These are phyloP conservation scores for Microcebus griseorufus DNA, from an alignment of 2,113 vertebrate genomes.

Conservation along the genomic window DNA sequence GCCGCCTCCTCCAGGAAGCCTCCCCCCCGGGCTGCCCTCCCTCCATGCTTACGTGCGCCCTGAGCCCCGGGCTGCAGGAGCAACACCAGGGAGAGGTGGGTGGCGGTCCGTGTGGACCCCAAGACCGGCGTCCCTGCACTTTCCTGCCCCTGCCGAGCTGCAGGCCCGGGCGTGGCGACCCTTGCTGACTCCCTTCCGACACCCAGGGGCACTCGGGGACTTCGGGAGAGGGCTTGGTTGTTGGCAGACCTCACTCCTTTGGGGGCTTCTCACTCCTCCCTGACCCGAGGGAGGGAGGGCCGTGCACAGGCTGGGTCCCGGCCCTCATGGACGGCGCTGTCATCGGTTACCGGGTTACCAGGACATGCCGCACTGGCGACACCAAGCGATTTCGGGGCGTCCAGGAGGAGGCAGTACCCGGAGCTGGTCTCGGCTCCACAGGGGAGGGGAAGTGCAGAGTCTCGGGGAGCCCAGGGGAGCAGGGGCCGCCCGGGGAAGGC, in stretches of 20 bases:
- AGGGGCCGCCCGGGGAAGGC: not conserved
- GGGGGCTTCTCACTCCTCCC: not conserved
- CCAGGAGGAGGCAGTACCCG: accelerated
- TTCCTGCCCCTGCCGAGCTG: not conserved
- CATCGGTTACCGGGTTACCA: no score
- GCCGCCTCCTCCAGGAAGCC: not conserved
- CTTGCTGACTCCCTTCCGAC: not conserved
- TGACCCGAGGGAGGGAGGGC: accelerated
- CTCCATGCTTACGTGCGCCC: accelerated
- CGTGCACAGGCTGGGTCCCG: accelerated
- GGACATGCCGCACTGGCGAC: not conserved
- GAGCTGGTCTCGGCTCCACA: not conserved
- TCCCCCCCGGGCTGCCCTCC: not conserved
- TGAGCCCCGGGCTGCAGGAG: no score
- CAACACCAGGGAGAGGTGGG: not conserved
- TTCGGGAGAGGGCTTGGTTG: not conserved
- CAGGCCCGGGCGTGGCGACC: accelerated
- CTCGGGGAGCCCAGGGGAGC: not conserved
- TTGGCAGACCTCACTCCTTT: not conserved
- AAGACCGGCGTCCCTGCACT: accelerated
- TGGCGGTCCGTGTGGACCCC: not conserved
- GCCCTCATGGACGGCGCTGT: accelerated
- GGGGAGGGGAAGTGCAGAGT: not conserved
- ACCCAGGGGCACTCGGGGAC: not conserved
- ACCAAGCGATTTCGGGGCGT: not conserved